These are phyloP conservation scores for Linnaemya tessellans DNA, from an alignment of 2,888 invertebrate species.

Conservation along the genomic window DNA sequence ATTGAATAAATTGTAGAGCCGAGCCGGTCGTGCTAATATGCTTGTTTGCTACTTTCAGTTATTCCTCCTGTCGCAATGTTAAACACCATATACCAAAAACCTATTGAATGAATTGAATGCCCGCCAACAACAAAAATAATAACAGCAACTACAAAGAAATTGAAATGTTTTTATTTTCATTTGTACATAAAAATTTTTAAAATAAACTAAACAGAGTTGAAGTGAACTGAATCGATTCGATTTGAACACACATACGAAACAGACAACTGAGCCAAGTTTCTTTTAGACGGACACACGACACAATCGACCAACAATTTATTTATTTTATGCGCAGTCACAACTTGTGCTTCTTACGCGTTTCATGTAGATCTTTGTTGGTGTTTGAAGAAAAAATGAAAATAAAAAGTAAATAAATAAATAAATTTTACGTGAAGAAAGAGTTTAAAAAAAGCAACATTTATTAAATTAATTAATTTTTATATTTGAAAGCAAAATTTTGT, in stretches of 20 bases:
- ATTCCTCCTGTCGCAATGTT: constrained; percentile 28
- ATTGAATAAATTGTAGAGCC: constrained; percentile 12
- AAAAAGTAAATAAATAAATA: constrained; percentile 39
- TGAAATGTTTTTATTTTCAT: constrained; percentile 49
- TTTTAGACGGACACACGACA: constrained; percentile 49
- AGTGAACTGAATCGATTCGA: constrained; percentile 53
- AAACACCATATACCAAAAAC: constrained; percentile 18
- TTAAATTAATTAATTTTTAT: constrained; percentile 20
- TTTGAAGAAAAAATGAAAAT: constrained; percentile 28
- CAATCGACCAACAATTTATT: constrained; percentile 68
- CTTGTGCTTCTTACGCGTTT: constrained; percentile 75
- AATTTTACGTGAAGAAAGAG: constrained; percentile 37
- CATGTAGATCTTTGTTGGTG: constrained; percentile 66
- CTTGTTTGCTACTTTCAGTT: constrained; percentile 18
- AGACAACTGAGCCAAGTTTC: constrained; percentile 66
- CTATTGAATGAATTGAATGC: constrained; percentile 16
- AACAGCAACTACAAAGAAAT: constrained; percentile 50
- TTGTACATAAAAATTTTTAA: constrained; percentile 17
- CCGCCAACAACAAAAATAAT: constrained; percentile 27
- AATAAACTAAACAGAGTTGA: constrained; percentile 49
- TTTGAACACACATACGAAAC: constrained; percentile 45
- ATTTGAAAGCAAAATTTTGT: constrained; percentile 66
- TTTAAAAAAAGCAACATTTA: constrained; percentile 1
- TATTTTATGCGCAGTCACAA: constrained; percentile 74
- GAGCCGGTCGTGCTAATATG: neutral